Evolutionary conservation across 2,888 invertebrate species (phyloP), one percentile per base, ranked within the genome.

Genomic region (Lithophane leautieri): DNA sequence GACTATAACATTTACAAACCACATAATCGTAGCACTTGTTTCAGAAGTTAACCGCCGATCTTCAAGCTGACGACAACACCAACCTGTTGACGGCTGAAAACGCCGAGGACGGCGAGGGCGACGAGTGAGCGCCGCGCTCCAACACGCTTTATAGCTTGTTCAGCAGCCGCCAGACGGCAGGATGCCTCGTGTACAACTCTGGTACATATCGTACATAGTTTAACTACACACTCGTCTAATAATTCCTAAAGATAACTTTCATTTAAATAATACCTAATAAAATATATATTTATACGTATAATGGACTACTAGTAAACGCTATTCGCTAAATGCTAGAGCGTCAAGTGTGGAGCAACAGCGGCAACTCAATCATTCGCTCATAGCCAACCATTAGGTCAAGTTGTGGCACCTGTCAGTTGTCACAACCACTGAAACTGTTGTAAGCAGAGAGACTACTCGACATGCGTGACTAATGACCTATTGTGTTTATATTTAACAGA

Each of bases 41-140:
- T 79, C 91, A 95, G 94, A 92, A 95, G 94, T 85, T 95, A 86
- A 94, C 95, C 84, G 92, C 95, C 69, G 96, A 96, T 85, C 90
- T 94, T 62, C 96, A 96, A 81, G 94, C 93, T 47, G 97, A 96
- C 71, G 97, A 96, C 90, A 96, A 96, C 91, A 96, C 97, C 68
- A 96, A 96, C 87, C 89, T 97, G 81, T 89, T 97, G 88, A 95
- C 96, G 54, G 96, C 96, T 4, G 96, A 96, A 84, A 96, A 95
- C 88, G 93, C 94, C 16, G 96, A 96, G 75, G 97, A 96, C 63
- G 92, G 89, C 40, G 96, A 96, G 85, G 96, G 40, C 82, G 79
- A 79, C 4, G 79, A 96, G 92, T 95, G 92, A 94, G 84, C 84
- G 58, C 67, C 72, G 73, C 73, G 77, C 34, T n/a, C 67, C 73